These are phyloP conservation scores for Zele albiditarsus DNA, from an alignment of 2,888 invertebrate species.

Conservation along the genomic window DNA sequence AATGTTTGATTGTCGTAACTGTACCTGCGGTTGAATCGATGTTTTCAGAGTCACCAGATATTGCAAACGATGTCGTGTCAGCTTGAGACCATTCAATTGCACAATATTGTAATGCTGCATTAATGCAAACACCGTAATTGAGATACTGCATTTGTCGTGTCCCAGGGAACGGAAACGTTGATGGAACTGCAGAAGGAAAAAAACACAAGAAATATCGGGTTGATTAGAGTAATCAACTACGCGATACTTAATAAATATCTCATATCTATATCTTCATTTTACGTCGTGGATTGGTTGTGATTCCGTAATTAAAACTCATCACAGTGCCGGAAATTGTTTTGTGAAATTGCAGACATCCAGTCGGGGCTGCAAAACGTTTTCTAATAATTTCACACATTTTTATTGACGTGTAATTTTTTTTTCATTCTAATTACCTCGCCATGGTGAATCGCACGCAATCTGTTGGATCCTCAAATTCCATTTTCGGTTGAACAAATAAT, in stretches of 20 bases:
- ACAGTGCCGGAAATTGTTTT: conserved; percentile 78
- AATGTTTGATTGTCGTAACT: conserved; percentile 59
- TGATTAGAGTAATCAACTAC: conserved; percentile 8
- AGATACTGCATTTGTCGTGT: conserved; percentile 82
- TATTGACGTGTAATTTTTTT: not conserved
- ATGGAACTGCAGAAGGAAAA: conserved; percentile 38
- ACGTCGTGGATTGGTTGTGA: conserved; percentile 76
- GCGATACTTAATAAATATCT: not conserved
- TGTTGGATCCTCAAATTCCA: conserved; percentile 86
- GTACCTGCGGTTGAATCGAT: conserved; percentile 74
- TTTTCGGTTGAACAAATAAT: conserved; percentile 76
- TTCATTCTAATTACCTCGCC: conserved; percentile 75
- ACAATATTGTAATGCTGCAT: conserved; percentile 83
- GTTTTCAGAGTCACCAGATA: conserved; percentile 81
- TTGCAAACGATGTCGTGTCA: conserved; percentile 80
- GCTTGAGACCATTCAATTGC: conserved; percentile 79
- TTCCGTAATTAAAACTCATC: conserved; percentile 84
- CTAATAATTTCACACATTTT: conserved; percentile 30
- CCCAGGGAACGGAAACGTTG: conserved; percentile 68
- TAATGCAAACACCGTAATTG: conserved; percentile 86
- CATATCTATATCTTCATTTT: conserved; percentile 26
- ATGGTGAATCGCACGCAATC: conserved; percentile 82
- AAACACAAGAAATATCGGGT: not conserved
- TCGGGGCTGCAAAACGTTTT: conserved; percentile 77
- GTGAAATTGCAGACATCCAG: conserved; percentile 86